Base-by-base conservation (phyloP, 2,888 invertebrate genomes). In the Dicroscelio sp. region DNA sequence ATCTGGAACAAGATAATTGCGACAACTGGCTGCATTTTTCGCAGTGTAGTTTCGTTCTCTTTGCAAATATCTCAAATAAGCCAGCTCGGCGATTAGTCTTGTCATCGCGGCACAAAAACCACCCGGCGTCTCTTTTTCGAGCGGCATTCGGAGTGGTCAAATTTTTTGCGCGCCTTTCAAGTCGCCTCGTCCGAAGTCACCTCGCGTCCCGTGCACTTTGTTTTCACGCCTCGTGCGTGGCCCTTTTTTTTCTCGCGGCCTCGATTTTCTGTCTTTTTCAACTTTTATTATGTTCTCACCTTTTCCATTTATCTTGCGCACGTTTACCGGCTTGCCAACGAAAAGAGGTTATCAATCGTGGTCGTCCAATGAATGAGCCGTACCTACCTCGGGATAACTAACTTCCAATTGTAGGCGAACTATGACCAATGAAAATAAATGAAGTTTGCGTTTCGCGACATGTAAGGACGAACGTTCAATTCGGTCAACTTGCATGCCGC, bases 371-470 rank as follows among this genome's bases (percentile, higher is more conserved):
- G 85, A 86, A 90, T 85, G 86, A 76, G 23, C 55, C 30, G 58
- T 8, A 65, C 67, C 35, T 43, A 71, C 63, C 78, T 67, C 69
- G 79, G 43, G 71, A 80, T 88, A 89, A 86, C 84, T 86, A 82
- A 63, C 65, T 87, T 43, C 35, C 85, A 85, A 92, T 93, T 93
- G 92, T 93, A 52, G 75, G 92, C 86, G 78, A 91, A 92, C 73
- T 90, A 93, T 89, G 91, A 93, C 92, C 92, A 93, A 93, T 88
- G 93, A 90, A 92, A 93, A 91, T 90, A 94, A 94, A 94, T 92
- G 94, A 88, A 88, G 73, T 86, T 78, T 67, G 71, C 27, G 67
- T 82, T 83, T 71, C 10, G 23, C 75, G 90, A 92, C 93, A 92
- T n/a, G 89, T 88, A 10, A 48, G 25, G 38, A 86, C 78, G 48